Base-by-base conservation (phyloP, 2,888 invertebrate species). In the Halictus quadricinctus region DNA sequence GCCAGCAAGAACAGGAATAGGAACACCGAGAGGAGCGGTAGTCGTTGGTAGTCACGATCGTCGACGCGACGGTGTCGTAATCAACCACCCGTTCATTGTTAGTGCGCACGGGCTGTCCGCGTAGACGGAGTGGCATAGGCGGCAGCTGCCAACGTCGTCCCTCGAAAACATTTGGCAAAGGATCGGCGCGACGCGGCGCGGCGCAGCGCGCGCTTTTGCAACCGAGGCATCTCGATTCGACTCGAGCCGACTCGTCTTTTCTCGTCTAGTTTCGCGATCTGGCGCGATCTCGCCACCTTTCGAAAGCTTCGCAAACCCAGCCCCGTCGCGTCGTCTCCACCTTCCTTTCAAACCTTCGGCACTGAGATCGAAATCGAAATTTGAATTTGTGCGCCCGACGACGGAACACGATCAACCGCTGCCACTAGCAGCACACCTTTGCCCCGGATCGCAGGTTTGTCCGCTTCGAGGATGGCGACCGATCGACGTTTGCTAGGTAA, bases 401-500 rank as follows among this genome's bases (percentile, higher is more conserved):
- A 0, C 18, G 69, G 18, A 41, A 18, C 12, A 18, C 36, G 0
- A 69, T 2, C 41, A 21, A 1, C 2, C 69, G 36, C 1, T 21
- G 69, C 10, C 5, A 0, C 41, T 4, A 4, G 21, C 8, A 8
- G 36, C 0, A 29, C 15, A 18, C 0, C 29, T 64, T 15, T 15
- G 13, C 12, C 15, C 29, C 29, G 5, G 6, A 29, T 18, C 29
- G 18, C 64, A 18, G 29, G 8, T 18, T 18, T 29, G 18, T 1
- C 5, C 25, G 64, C 64, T 18, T 64, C 78, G 70, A 72, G 48
- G 72, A 89, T 89, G 89, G 83, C 87, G 15, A 84, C 74, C 58
- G 83, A 82, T 15, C 75, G 81, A 13, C 81, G 79, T 12, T 0
- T 80, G 3, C 77, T 78, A 76, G 89, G 89, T 89, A 86, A 89